Evolutionary conservation across 1,140 invertebrate genomes (phyloP).

Genomic region (Spodoptera frugiperda): DNA sequence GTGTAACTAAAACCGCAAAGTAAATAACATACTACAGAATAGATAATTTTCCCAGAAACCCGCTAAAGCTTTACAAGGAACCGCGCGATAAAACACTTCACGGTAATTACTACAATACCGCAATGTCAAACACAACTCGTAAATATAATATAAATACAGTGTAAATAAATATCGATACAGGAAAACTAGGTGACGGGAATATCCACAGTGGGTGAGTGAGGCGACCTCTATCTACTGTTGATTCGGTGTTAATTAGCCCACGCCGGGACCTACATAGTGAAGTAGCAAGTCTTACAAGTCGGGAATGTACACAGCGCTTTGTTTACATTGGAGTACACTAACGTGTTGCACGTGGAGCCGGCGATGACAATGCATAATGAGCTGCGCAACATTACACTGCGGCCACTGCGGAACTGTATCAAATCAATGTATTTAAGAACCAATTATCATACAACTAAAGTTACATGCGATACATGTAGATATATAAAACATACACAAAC

Average conservation of each 20-base stretch:
- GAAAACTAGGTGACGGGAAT: slow-evolving; percentile 9
- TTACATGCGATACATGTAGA: no score
- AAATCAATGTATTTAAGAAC: no score
- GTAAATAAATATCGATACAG: not conserved
- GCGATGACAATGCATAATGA: no score
- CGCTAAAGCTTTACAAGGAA: not conserved
- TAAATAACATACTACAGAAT: not conserved
- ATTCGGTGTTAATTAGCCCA: not conserved
- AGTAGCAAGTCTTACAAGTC: not conserved
- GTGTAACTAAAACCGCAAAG: not conserved
- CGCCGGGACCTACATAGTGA: not conserved
- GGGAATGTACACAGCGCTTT: not conserved
- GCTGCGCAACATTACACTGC: no score
- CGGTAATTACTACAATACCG: not conserved
- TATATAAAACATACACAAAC: no score
- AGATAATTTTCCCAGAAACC: not conserved
- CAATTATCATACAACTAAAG: no score
- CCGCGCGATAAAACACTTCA: not conserved
- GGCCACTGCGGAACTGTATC: no score
- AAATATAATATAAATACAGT: not conserved
- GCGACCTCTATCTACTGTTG: not conserved
- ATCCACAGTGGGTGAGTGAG: not conserved
- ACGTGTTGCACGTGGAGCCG: no score
- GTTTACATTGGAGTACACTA: no score
- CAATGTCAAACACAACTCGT: not conserved